Base-by-base conservation (phyloP, 2,113 vertebrate species). In the Lagopus muta region DNA sequence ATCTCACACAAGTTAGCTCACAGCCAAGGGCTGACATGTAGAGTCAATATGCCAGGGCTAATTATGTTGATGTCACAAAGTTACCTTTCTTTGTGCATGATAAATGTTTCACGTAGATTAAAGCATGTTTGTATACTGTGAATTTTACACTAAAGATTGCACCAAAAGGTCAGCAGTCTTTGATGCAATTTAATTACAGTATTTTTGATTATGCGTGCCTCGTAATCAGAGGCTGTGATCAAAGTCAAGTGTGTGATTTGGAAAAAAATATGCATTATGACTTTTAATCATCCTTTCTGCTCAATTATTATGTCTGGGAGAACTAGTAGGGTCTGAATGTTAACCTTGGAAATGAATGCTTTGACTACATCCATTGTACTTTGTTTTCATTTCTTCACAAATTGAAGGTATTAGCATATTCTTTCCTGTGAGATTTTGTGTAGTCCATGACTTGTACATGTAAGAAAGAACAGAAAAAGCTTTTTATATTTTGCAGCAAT, bases 11-110 rank as follows among this genome's bases (percentile, higher is more conserved):
- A 96, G 93, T 97, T 97, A 97, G 93, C 95, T 97, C 88, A 92
- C 96, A 95, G 97, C 91, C 94, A 92, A 95, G 91, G 82, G 86
- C 92, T 97, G 97, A 95, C 90, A 92, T 30, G 73, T 84, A 52
- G 79, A 97, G 95, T 96, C 93, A 95, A 93, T 96, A 89, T 7
- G 82, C 82, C 93, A 91, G 75, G 69, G 75, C 71, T 97, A 97
- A 98, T 98, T 97, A 97, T 91, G 86, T 83, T 96, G 89, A 97
- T 97, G 92, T 91, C 73, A 91, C 90, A 94, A 96, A 95, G 87
- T 88, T 96, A 95, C 94, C 86, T 96, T 95, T 81, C 92, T 96
- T 90, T 94, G 73, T 82, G 58, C 90, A 40, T 80, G 88, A 89
- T 96, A 95, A 96, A 92, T 88, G 30, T 77, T 95, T 86, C 85